Evolutionary conservation across 2,888 invertebrate species (phyloP).

Genomic region (Trichogramma evanescens): DNA sequence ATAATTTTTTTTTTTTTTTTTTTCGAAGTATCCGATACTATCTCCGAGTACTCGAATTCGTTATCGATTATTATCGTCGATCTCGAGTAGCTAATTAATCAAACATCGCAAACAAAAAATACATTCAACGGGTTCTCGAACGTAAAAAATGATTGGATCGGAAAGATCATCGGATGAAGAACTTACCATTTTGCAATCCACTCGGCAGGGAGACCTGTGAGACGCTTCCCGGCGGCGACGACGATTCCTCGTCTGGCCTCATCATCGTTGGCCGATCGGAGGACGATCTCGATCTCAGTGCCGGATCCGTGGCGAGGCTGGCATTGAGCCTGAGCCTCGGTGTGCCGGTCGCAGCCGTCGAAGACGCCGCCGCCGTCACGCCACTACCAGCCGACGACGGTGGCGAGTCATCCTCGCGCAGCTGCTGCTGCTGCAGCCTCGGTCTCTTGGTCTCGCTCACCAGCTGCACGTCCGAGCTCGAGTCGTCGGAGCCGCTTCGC

Average conservation of each 20-base stretch:
- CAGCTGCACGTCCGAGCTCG: slow-evolving; percentile 34
- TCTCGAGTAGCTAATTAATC: not conserved
- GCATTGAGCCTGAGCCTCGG: slow-evolving; percentile 72
- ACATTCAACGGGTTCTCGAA: not conserved
- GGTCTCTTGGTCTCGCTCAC: slow-evolving; percentile 37
- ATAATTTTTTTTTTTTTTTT: too few species aligned
- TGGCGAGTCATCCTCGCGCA: slow-evolving; percentile 36
- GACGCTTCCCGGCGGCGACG: slow-evolving; percentile 29
- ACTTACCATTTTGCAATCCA: slow-evolving; percentile 42
- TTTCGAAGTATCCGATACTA: too few species aligned
- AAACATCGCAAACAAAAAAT: not conserved
- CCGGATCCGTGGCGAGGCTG: slow-evolving; percentile 76
- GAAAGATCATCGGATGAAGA: not conserved
- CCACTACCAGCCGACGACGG: slow-evolving; percentile 63
- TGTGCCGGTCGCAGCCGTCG: slow-evolving; percentile 65
- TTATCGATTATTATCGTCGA: not conserved
- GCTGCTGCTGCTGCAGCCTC: slow-evolving; percentile 24
- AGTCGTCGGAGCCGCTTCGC: slow-evolving; percentile 24
- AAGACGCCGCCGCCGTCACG: slow-evolving; percentile 59
- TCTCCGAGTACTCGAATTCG: not conserved
- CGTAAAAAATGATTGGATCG: not conserved
- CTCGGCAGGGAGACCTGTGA: slow-evolving; percentile 30
- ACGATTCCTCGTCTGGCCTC: slow-evolving; percentile 40
- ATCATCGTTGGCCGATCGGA: slow-evolving; percentile 26
- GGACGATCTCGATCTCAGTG: slow-evolving; percentile 53